Base-by-base conservation (phyloP, 2,888 invertebrate genomes). In the Coelinius sp. region DNA sequence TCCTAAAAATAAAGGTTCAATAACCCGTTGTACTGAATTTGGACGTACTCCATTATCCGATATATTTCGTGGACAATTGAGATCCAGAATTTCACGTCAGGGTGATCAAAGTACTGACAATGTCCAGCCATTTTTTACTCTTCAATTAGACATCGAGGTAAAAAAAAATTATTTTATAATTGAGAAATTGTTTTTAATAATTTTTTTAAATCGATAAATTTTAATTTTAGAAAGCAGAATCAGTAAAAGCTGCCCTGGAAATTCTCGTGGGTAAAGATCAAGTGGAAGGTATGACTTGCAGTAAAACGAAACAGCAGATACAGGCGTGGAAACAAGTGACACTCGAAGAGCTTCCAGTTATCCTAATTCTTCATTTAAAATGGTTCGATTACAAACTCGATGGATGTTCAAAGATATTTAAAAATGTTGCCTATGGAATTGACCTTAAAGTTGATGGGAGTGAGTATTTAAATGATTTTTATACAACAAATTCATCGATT, bases 101-200 rank as follows among this genome's bases (percentile, higher is more conserved):
- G 91, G 92, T 12, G 92, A 93, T 83, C 92, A 93, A 84, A 92
- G 94, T 78, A 96, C 97, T 0, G 97, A 97, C 85, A 96, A 95
- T 78, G 94, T 98, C 76, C 96, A 98, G 88, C 98, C 98, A 0
- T 98, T 98, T 90, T 97, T 97, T 87, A 97, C 97, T 0, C 90
- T 98, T 75, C 97, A 97, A 86, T 91, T 98, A 31, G 97, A 98
- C 84, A 97, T 98, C 80, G 96, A 97, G 91, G 97, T 96, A 85
- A 84, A n/a, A n/a, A n/a, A n/a, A n/a, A n/a, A 27, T 14, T 41
- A 0, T n/a, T 27, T 56, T 4, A 22, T n/a, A n/a, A n/a, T n/a
- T n/a, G n/a, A n/a, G n/a, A n/a, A n/a, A n/a, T n/a, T n/a, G n/a
- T 17, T 17, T 27, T 22, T 44, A 4, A 49, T 10, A 22, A 56